These are phyloP conservation scores for Jaculus jaculus DNA, from an alignment of 2,113 vertebrate genomes.

Conservation along the genomic window DNA sequence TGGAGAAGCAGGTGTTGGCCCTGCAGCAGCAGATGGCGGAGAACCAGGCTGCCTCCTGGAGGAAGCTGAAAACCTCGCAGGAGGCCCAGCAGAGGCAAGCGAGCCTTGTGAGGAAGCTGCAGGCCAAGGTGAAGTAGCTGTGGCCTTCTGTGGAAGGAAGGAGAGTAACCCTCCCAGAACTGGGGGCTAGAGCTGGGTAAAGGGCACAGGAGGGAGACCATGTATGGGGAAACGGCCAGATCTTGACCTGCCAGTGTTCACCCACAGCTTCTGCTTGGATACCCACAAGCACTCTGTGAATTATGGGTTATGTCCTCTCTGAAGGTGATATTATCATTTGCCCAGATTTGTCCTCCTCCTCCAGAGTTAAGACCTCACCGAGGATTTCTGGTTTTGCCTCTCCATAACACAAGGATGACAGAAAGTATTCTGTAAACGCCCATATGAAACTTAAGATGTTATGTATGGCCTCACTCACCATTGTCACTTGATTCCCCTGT, in stretches of 20 bases:
- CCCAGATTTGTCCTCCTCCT: background rate
- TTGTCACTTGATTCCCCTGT: background rate
- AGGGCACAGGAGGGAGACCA: background rate
- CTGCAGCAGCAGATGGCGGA: slow-evolving; percentile 80
- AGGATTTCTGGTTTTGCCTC: background rate
- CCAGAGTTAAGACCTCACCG: background rate
- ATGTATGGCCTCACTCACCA: background rate
- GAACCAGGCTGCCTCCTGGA: slow-evolving; percentile 84
- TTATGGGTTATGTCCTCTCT: background rate
- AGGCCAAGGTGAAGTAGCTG: slow-evolving; percentile 88
- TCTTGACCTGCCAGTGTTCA: background rate
- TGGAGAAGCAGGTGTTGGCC: slow-evolving; percentile 77
- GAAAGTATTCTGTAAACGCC: background rate
- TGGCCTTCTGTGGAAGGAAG: background rate
- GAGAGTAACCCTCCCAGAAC: background rate
- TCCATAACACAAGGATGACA: background rate
- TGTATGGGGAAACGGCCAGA: background rate
- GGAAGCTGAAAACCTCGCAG: slow-evolving; percentile 85
- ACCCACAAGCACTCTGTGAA: background rate
- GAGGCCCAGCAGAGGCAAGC: slow-evolving; percentile 91
- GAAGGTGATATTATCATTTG: background rate
- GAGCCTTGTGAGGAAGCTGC: slow-evolving; percentile 89
- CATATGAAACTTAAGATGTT: background rate
- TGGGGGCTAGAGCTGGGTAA: background rate
- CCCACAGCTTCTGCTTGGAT: background rate